Evolutionary conservation across 2,797 vertebrate species (phyloP).

Genomic region (Enteromius treurensis): DNA sequence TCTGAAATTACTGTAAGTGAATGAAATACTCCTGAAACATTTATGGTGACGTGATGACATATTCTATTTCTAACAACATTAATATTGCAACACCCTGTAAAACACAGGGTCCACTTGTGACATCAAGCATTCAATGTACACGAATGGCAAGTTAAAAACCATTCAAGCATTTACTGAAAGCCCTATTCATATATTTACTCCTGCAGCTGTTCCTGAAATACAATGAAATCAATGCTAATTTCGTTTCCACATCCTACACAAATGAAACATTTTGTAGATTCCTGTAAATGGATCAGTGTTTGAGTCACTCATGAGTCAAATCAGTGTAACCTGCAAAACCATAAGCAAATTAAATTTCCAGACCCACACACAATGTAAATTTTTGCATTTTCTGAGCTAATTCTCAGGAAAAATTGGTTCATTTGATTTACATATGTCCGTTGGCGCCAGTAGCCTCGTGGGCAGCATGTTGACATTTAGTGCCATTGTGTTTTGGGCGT

Average conservation of each 20-base stretch:
- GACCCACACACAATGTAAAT: slow-evolving; percentile 4
- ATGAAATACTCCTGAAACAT: slow-evolving; percentile 9
- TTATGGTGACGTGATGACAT: neutral
- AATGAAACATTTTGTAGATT: slow-evolving; percentile 6
- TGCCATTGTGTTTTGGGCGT: too few relatives aligned
- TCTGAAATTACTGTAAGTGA: neutral
- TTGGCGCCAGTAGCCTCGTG: too few relatives aligned
- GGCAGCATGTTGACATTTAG: too few relatives aligned
- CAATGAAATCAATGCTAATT: slow-evolving; percentile 33
- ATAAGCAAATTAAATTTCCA: slow-evolving; percentile 2
- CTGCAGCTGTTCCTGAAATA: neutral
- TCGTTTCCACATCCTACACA: slow-evolving; percentile 6
- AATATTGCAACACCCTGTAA: slow-evolving; percentile 3
- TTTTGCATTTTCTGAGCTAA: neutral
- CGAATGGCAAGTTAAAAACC: neutral
- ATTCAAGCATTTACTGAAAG: neutral
- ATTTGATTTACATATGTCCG: neutral
- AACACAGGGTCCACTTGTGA: neutral
- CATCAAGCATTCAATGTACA: neutral
- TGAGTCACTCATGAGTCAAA: neutral
- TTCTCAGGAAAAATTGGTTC: neutral
- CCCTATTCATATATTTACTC: slow-evolving; percentile 2
- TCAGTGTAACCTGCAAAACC: neutral
- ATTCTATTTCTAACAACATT: neutral
- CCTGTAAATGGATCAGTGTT: slow-evolving; percentile 24